Conservation (phyloP, 2,888 invertebrate species). For the Pseudococcus jackbeardsleyi region DNA sequence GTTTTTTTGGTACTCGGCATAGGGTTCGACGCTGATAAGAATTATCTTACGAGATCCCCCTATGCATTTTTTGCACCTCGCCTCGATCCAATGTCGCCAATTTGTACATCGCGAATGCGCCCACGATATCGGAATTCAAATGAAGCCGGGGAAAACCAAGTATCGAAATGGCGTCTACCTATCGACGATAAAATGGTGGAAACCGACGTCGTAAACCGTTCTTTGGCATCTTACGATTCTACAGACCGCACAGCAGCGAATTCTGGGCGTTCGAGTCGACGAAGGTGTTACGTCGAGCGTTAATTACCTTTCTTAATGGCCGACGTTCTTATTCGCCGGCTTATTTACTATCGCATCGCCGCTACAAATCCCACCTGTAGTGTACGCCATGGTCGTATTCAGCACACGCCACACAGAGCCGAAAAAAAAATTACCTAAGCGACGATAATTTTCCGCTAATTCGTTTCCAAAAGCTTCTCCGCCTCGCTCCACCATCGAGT, state of each 20-base stretch:
- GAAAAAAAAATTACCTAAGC: neutral
- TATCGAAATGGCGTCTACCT: neutral
- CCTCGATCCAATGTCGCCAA: neutral
- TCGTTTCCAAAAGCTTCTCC: conserved; percentile 4
- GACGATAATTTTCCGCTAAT: conserved; percentile 18
- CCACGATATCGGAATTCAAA: neutral
- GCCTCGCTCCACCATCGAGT: neutral
- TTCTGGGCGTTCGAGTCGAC: neutral
- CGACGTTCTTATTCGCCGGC: conserved; percentile 8
- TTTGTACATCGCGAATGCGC: neutral
- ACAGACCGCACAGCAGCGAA: neutral
- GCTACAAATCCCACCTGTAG: conserved; percentile 9
- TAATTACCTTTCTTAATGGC: conserved; percentile 33
- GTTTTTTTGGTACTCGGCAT: neutral
- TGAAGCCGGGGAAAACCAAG: neutral
- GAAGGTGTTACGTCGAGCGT: conserved; percentile 35
- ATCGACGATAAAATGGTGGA: neutral
- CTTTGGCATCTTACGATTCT: no score
- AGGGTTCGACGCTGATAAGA: conserved; percentile 21
- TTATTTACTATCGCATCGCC: neutral
- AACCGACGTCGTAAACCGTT: neutral
- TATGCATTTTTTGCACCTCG: neutral
- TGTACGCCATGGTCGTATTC: neutral
- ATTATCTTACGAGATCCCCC: conserved; percentile 6
- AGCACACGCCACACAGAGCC: neutral